Evolutionary conservation across 2,888 invertebrate genomes (phyloP).

Genomic region (Drosophila aldrichi): DNA sequence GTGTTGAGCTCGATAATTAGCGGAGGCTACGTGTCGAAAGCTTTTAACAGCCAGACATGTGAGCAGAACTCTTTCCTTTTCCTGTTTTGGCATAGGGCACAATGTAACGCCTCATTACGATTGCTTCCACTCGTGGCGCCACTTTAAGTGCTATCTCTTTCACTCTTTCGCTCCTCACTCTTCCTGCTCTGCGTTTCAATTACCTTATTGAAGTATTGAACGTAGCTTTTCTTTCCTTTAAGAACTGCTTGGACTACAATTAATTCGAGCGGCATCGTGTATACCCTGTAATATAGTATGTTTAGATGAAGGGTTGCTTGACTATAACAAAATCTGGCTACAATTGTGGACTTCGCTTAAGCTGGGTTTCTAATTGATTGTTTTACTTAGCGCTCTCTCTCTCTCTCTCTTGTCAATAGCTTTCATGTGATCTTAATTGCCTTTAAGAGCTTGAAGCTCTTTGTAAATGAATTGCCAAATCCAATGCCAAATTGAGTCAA

Average conservation of each 20-base stretch:
- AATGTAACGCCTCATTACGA: conserved; percentile 21
- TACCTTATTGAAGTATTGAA: conserved; percentile 24
- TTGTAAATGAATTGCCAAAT: neutral
- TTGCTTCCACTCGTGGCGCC: neutral
- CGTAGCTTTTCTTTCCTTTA: conserved; percentile 13
- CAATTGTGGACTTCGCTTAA: neutral
- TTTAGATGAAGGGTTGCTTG: neutral
- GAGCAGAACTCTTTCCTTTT: conserved; percentile 2
- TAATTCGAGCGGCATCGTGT: conserved; percentile 13
- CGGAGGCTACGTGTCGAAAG: conserved; percentile 47
- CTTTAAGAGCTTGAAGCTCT: neutral
- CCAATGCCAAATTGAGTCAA: neutral
- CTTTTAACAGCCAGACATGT: conserved; percentile 17
- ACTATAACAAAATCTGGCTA: too few relatives aligned
- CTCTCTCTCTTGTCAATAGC: neutral
- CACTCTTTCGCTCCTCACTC: neutral
- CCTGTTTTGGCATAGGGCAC: neutral
- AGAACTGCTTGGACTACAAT: conserved; percentile 29
- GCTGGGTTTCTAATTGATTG: too few relatives aligned
- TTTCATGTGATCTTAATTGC: neutral
- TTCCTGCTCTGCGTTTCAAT: conserved; percentile 3
- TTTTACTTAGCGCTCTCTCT: accelerated
- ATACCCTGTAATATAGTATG: conserved; percentile 1
- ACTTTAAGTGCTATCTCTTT: neutral
- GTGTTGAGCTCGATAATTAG: conserved; percentile 66